These are phyloP conservation scores for Himalopsyche japonica DNA, from an alignment of 2,888 invertebrate species.

Conservation along the genomic window DNA sequence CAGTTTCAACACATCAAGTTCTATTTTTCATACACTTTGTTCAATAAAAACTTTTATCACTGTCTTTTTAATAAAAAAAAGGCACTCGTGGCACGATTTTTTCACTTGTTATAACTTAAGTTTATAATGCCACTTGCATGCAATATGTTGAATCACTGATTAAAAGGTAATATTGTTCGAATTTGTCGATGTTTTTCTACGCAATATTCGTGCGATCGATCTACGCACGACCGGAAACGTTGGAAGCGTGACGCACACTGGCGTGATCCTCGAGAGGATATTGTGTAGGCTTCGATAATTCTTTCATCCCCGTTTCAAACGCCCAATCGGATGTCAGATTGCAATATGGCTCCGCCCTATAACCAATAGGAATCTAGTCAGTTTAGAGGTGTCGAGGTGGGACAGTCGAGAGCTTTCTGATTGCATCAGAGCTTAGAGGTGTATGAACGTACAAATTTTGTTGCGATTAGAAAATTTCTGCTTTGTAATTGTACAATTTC, in stretches of 20 bases:
- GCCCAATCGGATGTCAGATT: conserved; percentile 17
- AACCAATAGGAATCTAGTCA: not conserved
- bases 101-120: not conserved
- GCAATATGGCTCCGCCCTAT: not conserved
- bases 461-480: not conserved
- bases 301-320: conserved; percentile 4
- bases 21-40: not conserved
- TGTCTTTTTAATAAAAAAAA: not conserved
- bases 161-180: not conserved
- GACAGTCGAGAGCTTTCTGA: conserved; percentile 8
- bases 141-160: too few species aligned
- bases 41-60: not conserved
- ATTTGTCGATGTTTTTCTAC: not conserved
- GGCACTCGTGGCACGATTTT: not conserved
- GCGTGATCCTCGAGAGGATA: conserved; percentile 3
- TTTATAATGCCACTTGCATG: not conserved
- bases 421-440: not conserved
- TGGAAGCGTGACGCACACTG: conserved; percentile 16
- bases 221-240: conserved; percentile 3
- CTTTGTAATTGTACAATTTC: not conserved
- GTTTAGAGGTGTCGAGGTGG: conserved; percentile 2
- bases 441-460: not conserved
- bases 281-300: conserved; percentile 13
- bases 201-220: not conserved
- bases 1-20: not conserved